Conservation (phyloP, 1,140 invertebrate species). For the Heliconius nattereri region DNA sequence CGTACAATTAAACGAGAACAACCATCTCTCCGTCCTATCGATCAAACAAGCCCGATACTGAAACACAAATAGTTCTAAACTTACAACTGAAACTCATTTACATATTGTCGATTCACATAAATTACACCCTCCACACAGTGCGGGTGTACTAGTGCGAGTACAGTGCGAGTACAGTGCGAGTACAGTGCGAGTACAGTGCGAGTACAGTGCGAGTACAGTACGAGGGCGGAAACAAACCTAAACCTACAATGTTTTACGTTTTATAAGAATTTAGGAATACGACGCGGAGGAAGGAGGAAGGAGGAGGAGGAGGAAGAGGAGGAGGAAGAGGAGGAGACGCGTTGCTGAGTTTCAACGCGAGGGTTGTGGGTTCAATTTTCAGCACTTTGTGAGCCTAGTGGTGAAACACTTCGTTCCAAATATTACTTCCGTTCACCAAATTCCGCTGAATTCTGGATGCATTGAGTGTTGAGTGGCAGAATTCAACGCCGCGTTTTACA, state of each 20-base stretch:
- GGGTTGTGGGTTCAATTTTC: background rate
- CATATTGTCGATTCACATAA: constrained; percentile 9
- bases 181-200: too few species aligned
- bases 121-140: constrained; percentile 2
- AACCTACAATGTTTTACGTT: background rate
- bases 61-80: constrained; percentile 10
- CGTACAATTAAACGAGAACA: background rate
- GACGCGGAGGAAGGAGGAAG: too few species aligned
- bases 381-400: background rate
- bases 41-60: constrained; percentile 6
- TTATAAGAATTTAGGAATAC: background rate
- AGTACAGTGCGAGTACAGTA: too few species aligned
- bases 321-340: too few species aligned
- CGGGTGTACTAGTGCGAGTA: too few species aligned
- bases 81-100: constrained; percentile 8
- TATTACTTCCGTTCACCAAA: too few species aligned
- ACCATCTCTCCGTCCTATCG: background rate
- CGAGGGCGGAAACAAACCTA: background rate
- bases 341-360: background rate
- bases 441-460: too few species aligned
- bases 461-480: too few species aligned
- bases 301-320: too few species aligned
- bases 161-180: too few species aligned
- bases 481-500: too few species aligned
- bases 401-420: too few species aligned